Base-by-base conservation (phyloP, 2,113 vertebrate genomes). In the Colistium nudipinnis region DNA sequence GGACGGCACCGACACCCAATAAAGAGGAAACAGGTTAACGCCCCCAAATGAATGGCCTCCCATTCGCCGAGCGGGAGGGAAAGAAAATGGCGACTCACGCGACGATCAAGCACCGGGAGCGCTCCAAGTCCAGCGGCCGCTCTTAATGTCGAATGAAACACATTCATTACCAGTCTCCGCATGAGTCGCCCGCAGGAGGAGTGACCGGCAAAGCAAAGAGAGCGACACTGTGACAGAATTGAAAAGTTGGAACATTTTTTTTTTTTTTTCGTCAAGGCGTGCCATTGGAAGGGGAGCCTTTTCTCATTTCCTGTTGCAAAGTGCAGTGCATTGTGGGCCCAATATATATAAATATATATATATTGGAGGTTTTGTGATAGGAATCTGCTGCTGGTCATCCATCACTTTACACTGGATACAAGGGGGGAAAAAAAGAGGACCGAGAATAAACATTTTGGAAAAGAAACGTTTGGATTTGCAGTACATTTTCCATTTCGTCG, bases 1-100 rank as follows among this genome's bases (percentile, higher is more conserved):
- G n/a, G n/a, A n/a, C n/a, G n/a, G n/a, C n/a, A n/a, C n/a, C 88
- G 92, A 94, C 92, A 91, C 84, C 93, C 92, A 94, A 92, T 93
- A 92, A 94, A 95, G 94, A 93, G 92, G 92, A 90, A n/a, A 90
- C 91, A 90, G 92, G 28, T 6, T 64, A 60, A 66, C 10, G 4
- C 16, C n/a, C n/a, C n/a, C 22, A 70, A 94, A 94, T 94, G 92
- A 95, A 94, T 92, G 90, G 88, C 88, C 89, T 92, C 93, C 93
- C 91, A n/a, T n/a, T 91, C 89, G 89, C 90, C 82, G 90, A 93
- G 92, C 87, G 90, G 91, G 91, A 94, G 93, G 93, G 92, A 93
- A 92, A 90, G 89, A 93, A 92, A 94, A 94, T 94, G 90, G 93
- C 91, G 92, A 94, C 38, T 93, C 92, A 91, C 87, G 84, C 19